These are phyloP conservation scores for Parasteatoda lunata DNA, from an alignment of 2,888 invertebrate genomes.

Conservation along the genomic window DNA sequence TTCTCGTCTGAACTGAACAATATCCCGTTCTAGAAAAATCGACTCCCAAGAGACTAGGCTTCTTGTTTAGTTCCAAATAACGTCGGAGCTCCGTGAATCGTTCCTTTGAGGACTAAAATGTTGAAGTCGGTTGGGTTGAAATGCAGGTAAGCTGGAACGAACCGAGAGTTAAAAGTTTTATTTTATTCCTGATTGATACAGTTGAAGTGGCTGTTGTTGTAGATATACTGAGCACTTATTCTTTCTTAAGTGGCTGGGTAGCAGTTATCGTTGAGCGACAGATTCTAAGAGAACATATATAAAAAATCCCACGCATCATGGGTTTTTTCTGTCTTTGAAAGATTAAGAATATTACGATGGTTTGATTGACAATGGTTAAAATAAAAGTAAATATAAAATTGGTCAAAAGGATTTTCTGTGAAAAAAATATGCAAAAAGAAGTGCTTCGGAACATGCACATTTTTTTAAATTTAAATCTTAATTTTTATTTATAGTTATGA, in stretches of 20 bases:
- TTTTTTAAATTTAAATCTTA: too few species aligned
- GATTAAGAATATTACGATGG: too few species aligned
- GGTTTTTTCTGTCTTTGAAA: too few species aligned
- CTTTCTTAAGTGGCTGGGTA: not conserved
- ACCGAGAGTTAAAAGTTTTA: slow-evolving; percentile 4
- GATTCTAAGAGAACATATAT: too few species aligned
- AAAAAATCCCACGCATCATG: too few species aligned
- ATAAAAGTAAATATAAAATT: too few species aligned
- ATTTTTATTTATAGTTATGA: too few species aligned
- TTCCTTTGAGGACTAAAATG: slow-evolving; percentile 16
- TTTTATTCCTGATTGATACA: slow-evolving; percentile 8
- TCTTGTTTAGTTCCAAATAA: slow-evolving; percentile 52
- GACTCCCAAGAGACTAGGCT: slow-evolving; percentile 18
- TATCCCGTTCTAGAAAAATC: slow-evolving; percentile 29
- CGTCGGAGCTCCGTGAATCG: slow-evolving; percentile 20
- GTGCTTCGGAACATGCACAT: too few species aligned
- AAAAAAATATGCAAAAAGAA: too few species aligned
- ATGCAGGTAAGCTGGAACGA: slow-evolving; percentile 16
- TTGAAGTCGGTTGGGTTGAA: not conserved
- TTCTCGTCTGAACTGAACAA: slow-evolving; percentile 33
- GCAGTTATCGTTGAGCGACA: not conserved
- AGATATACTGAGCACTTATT: not conserved
- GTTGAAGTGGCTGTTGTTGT: not conserved
- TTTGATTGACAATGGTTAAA: too few species aligned
- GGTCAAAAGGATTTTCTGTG: too few species aligned